These are phyloP conservation scores for Parnassius orleans DNA, from an alignment of 2,888 invertebrate species.

Conservation along the genomic window DNA sequence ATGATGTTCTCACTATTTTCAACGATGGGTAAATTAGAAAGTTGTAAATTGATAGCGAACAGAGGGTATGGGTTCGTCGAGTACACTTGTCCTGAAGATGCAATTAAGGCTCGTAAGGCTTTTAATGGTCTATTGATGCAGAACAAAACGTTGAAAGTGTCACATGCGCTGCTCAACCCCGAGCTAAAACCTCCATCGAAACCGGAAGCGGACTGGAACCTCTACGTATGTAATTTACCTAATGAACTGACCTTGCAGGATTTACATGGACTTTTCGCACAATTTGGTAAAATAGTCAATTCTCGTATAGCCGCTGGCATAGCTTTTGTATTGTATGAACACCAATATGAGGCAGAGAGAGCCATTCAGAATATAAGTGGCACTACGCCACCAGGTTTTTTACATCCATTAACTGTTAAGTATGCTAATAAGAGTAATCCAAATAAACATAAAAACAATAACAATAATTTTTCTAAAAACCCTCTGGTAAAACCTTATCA, in stretches of 20 bases:
- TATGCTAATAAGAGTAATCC: conserved; percentile 81
- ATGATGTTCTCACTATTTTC: conserved; percentile 81
- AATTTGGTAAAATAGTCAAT: conserved; percentile 80
- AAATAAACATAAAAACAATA: conserved; percentile 75
- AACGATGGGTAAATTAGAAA: conserved; percentile 80
- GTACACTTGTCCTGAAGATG: conserved; percentile 76
- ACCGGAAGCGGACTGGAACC: conserved; percentile 80
- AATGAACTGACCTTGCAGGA: conserved; percentile 81
- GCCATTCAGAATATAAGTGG: conserved; percentile 76
- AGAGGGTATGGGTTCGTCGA: conserved; percentile 81
- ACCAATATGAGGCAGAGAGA: conserved; percentile 75
- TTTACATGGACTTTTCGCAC: conserved; percentile 78
- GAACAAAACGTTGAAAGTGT: conserved; percentile 79
- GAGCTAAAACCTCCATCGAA: conserved; percentile 76
- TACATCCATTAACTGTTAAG: conserved; percentile 80
- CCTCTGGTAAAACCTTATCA: conserved; percentile 72
- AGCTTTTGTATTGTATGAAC: conserved; percentile 78
- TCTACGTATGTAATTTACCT: conserved; percentile 80
- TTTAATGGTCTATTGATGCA: conserved; percentile 79
- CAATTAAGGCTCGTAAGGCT: conserved; percentile 75
- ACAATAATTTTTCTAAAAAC: conserved; percentile 73
- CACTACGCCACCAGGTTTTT: conserved; percentile 74
- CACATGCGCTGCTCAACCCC: conserved; percentile 75
- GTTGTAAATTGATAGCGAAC: conserved; percentile 80
- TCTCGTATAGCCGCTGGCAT: conserved; percentile 79